Conservation (phyloP, 2,797 vertebrate species). For the Chelon labrosus region DNA sequence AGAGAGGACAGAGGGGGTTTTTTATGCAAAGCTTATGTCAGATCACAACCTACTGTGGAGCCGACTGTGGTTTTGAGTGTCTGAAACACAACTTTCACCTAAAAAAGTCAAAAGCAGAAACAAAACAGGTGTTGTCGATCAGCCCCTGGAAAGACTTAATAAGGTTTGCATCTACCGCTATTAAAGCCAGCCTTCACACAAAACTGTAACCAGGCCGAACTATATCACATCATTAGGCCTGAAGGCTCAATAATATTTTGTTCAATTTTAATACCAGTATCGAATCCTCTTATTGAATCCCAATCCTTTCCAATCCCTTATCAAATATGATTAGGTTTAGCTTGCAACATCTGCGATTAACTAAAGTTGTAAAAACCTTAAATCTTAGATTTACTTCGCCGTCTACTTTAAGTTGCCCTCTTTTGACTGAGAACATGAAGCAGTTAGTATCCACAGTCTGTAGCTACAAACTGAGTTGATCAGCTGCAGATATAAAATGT, state of each 20-base stretch:
- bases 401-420: constrained; percentile 24
- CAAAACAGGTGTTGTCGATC: background rate
- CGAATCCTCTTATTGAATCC: constrained; percentile 7
- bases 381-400: constrained; percentile 13
- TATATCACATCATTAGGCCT: background rate
- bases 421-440: constrained; percentile 5
- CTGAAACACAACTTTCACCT: too few species aligned
- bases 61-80: too few species aligned
- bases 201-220: background rate
- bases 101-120: background rate
- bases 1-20: background rate
- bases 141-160: background rate
- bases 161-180: background rate
- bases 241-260: constrained; percentile 14
- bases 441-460: constrained; percentile 14
- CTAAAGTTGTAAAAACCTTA: constrained; percentile 24
- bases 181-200: background rate
- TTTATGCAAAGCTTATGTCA: background rate
- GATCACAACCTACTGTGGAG: background rate
- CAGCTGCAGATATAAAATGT: background rate
- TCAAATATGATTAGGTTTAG: constrained; percentile 23
- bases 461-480: constrained; percentile 13
- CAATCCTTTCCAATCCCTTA: constrained; percentile 25
- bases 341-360: constrained; percentile 36
- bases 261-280: constrained; percentile 19